These are phyloP conservation scores for Diplodus puntazzo DNA, from an alignment of 2,797 vertebrate genomes.

Conservation along the genomic window DNA sequence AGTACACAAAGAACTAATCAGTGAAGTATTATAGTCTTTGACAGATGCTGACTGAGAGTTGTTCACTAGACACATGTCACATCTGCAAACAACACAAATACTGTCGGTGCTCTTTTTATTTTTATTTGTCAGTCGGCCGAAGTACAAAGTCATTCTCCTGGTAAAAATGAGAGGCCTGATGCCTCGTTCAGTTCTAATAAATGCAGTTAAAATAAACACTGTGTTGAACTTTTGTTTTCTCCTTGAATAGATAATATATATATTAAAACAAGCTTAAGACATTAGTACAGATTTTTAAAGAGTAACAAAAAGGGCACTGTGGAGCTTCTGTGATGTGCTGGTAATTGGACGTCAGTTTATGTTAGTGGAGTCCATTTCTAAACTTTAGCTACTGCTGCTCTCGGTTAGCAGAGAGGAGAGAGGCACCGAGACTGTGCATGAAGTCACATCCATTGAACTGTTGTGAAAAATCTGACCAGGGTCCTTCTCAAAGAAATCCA, in stretches of 20 bases:
- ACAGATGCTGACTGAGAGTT: not conserved
- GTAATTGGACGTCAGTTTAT: too few relatives aligned
- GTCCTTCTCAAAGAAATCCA: too few relatives aligned
- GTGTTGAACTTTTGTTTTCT: constrained; percentile 5
- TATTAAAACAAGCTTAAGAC: not conserved
- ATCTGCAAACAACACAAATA: not conserved
- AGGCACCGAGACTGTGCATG: too few relatives aligned
- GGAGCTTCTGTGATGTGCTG: too few relatives aligned
- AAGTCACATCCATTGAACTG: too few relatives aligned
- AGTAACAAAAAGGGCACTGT: too few relatives aligned
- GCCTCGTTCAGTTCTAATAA: not conserved
- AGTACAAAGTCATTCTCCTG: not conserved
- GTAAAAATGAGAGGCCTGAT: not conserved
- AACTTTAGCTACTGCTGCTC: too few relatives aligned
- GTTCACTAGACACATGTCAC: not conserved
- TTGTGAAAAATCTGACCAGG: too few relatives aligned
- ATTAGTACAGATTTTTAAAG: not conserved
- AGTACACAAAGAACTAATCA: not conserved
- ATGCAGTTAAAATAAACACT: not conserved
- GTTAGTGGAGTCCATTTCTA: too few relatives aligned
- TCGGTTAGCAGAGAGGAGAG: too few relatives aligned
- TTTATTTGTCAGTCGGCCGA: too few relatives aligned
- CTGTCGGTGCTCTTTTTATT: too few relatives aligned
- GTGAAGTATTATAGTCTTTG: not conserved
- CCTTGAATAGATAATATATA: not conserved